Evolutionary conservation across 2,113 vertebrate genomes (phyloP), one percentile per base, ranked within the genome.

Genomic region (Lycaon pictus): DNA sequence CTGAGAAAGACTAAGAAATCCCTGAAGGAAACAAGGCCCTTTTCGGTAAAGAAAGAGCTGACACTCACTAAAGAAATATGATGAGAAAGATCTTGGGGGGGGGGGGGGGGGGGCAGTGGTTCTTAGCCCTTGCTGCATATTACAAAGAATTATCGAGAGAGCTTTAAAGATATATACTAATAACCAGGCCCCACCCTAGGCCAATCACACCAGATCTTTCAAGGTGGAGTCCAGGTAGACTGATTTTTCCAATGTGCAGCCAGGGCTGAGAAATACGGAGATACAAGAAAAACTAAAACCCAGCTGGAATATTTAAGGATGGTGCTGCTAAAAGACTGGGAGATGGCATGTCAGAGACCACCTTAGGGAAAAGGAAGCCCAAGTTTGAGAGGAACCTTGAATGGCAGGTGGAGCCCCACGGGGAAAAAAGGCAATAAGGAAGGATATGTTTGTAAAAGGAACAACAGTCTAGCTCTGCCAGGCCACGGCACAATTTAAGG

Each of bases 1-100:
- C 85, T 90, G 77, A 77, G 71, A 94, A 93, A 69, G 58, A 90
- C 72, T 37, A 93, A 93, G 82, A 93, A 85, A 62, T 76, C 43
- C 43, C 88, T 84, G n/a, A 88, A 83, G 51, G 72, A 79, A 56
- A 82, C 22, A 79, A 91, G 23, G 58, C 62, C 29, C 20, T 91
- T 82, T 69, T 87, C 69, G 53, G 58, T 15, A 55, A 17, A 84
- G 53, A 93, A 93, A 93, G 13, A 51, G 48, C 22, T 69, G 35
- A 77, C 27, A 83, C 1, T 65, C 62, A 90, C 55, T 48, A 83
- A 81, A 60, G 25, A 29, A 88, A 88, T 65, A 76, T 9, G 32
- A 91, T 32, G 29, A 58, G 25, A 98, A 91, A 69, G 17, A 67
- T 60, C 88, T 94, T 89, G n/a, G 48, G 1, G 1, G 19, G 22